These are phyloP conservation scores for Melanargia galathea DNA, from an alignment of 2,888 invertebrate genomes.

Conservation along the genomic window DNA sequence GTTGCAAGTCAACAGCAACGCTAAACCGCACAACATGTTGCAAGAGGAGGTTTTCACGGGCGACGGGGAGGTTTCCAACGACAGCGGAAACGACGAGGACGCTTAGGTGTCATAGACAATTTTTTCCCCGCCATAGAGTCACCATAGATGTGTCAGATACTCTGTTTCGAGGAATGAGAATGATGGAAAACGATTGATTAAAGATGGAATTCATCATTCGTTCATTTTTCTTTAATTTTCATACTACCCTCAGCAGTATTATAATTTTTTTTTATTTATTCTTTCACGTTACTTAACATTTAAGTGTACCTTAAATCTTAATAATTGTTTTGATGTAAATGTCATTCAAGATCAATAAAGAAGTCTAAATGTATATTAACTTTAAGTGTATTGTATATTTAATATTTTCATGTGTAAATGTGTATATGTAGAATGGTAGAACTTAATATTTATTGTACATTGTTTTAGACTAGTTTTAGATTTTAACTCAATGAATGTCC, in stretches of 20 bases:
- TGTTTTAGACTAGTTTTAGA: too few species aligned
- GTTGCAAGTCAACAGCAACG: conserved; percentile 59
- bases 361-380: too few species aligned
- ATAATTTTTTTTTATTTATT: too few species aligned
- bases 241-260: neutral
- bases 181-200: neutral
- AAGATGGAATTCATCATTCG: neutral
- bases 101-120: conserved; percentile 20
- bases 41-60: conserved; percentile 74
- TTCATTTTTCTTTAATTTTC: neutral
- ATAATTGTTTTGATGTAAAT: too few species aligned
- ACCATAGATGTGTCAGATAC: neutral
- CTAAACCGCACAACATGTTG: conserved; percentile 53
- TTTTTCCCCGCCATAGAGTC: neutral
- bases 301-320: neutral
- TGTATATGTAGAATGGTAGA: too few species aligned
- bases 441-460: too few species aligned
- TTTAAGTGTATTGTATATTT: too few species aligned
- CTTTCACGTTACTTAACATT: neutral
- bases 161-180: neutral
- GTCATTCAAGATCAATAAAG: too few species aligned
- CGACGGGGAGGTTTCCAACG: conserved; percentile 72
- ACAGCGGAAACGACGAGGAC: conserved; percentile 75
- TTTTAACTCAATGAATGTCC: too few species aligned
- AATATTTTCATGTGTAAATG: too few species aligned